A percentile compares a stretch with the other conserved stretches of the same genome.
phyloP scores from a whole-genome alignment of 2,113 vertebrate genomes.

The Cebidichthys violaceus region DNA sequence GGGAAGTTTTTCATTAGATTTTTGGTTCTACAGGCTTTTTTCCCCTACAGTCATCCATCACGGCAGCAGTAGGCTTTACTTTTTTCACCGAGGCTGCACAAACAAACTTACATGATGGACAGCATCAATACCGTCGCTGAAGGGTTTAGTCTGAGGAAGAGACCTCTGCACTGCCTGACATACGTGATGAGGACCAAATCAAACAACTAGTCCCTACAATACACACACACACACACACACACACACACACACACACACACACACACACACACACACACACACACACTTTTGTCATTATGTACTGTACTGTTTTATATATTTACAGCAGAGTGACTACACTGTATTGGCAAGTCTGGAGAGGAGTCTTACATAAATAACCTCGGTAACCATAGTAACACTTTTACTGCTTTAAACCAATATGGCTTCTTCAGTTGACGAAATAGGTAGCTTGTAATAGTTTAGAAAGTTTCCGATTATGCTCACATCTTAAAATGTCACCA shows the following conservation, averaged over 20 bases:
- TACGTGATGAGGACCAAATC: neutral
- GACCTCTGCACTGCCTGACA: conserved; percentile 11
- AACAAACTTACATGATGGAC: conserved; percentile 16
- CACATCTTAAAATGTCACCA: neutral
- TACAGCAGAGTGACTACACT: neutral
- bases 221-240: neutral
- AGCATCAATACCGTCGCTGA: neutral
- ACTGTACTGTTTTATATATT: neutral
- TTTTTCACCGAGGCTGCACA: conserved; percentile 14
- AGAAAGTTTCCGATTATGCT: neutral
- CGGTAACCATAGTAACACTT: neutral
- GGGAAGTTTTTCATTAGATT: conserved; percentile 20
- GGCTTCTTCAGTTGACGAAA: neutral
- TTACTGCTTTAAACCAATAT: neutral
- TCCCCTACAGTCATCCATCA: conserved; percentile 13
- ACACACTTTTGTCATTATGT: neutral
- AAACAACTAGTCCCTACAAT: neutral
- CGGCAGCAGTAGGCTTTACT: neutral
- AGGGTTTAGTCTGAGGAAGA: neutral
- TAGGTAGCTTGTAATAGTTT: neutral
- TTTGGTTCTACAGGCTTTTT: conserved; percentile 5
- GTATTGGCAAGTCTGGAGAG: neutral
- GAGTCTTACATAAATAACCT: neutral
- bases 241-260: neutral
- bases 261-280: no score